phyloP scores from a whole-genome alignment of 2,888 invertebrate genomes.

The Falcaria lacertinaria region DNA sequence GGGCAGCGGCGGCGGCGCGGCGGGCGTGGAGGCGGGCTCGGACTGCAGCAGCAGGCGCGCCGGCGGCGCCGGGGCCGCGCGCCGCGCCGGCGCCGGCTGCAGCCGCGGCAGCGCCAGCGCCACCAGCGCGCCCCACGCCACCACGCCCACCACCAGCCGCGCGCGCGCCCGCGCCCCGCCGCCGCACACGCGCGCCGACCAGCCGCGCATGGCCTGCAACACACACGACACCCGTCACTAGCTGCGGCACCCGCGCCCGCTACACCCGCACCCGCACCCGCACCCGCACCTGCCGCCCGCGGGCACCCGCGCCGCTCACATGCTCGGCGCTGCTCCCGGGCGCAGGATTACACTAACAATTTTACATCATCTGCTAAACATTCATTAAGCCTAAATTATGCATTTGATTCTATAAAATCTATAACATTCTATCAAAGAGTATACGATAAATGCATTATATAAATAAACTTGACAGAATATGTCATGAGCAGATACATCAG shows the following conservation, averaged over 20 bases:
- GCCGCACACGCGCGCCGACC: conserved; percentile 45
- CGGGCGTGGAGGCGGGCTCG: conserved; percentile 34
- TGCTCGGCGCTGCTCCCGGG: no score
- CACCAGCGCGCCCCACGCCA: conserved; percentile 62
- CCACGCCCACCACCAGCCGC: conserved; percentile 46
- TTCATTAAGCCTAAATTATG: no score
- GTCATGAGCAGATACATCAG: no score
- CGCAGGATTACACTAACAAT: no score
- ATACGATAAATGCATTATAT: no score
- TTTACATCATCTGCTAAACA: no score
- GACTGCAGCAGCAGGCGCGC: conserved; percentile 13
- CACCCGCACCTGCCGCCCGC: conserved; percentile 15
- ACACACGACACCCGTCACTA: background rate
- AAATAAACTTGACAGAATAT: no score
- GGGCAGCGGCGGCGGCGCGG: conserved; percentile 25
- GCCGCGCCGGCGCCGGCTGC: conserved; percentile 32
- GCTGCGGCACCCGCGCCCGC: conserved; percentile 44
- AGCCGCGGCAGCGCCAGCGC: conserved; percentile 55
- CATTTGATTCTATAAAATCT: no score
- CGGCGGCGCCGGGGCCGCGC: conserved; percentile 19
- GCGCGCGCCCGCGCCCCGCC: conserved; percentile 53
- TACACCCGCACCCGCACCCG: conserved; percentile 47
- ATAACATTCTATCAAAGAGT: no score
- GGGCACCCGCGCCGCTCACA: background rate
- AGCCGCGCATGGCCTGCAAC: conserved; percentile 62